Conservation (phyloP, 2,113 vertebrate genomes). For the Tragelaphus scriptus region DNA sequence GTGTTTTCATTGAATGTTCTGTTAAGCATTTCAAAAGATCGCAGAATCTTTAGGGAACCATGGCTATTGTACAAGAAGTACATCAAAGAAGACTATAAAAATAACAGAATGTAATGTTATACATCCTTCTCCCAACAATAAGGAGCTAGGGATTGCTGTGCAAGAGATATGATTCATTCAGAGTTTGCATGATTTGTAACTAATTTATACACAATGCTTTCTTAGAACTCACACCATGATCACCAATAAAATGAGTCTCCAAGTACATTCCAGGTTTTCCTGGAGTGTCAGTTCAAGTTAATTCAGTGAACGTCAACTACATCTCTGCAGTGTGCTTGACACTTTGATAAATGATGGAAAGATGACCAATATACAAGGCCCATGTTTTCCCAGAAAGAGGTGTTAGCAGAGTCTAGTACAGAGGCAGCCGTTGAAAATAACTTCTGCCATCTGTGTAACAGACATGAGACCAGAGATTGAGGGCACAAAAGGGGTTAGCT, state of each 20-base stretch:
- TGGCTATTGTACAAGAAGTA: background rate
- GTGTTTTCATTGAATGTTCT: background rate
- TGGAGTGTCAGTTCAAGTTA: background rate
- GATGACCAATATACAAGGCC: background rate
- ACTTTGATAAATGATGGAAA: background rate
- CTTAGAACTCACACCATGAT: background rate
- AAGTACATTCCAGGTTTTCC: background rate
- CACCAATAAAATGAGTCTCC: background rate
- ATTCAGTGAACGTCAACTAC: background rate
- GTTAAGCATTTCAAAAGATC: background rate
- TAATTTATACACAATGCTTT: background rate
- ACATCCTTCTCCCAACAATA: background rate
- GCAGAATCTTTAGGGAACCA: background rate
- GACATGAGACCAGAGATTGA: background rate
- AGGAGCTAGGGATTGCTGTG: background rate
- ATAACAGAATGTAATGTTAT: background rate
- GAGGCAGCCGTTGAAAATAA: background rate
- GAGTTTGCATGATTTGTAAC: background rate
- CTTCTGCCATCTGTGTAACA: background rate
- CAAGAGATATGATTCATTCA: background rate
- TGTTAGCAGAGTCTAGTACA: background rate
- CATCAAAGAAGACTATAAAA: background rate
- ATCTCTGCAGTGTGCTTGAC: background rate
- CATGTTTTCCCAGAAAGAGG: background rate
- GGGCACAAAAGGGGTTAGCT: background rate